These are phyloP conservation scores for Coelopa frigida DNA, from an alignment of 1,140 invertebrate species.

Conservation along the genomic window DNA sequence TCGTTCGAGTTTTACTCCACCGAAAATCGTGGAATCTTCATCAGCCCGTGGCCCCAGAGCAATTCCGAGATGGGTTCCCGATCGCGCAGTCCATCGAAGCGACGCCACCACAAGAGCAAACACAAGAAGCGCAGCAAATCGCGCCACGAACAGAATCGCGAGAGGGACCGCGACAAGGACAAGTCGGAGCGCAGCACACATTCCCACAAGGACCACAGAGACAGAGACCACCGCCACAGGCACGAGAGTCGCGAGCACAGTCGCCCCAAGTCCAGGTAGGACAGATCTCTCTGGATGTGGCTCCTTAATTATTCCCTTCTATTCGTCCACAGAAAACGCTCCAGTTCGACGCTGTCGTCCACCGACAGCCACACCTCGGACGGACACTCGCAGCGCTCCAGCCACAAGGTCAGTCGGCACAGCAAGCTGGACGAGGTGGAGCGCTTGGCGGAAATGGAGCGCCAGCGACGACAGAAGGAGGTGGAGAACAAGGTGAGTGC, in stretches of 20 bases:
- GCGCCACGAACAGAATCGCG: slow-evolving; percentile 48
- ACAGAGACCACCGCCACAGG: slow-evolving; percentile 4
- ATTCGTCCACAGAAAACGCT: slow-evolving; percentile 60
- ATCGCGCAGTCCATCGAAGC: slow-evolving; percentile 74
- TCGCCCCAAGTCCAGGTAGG: slow-evolving; percentile 46
- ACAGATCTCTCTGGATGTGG: slow-evolving; percentile 50
- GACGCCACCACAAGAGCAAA: slow-evolving; percentile 80
- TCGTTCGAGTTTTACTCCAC: too few relatives aligned
- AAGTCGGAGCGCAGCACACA: background rate
- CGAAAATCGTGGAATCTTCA: too few relatives aligned
- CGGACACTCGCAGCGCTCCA: slow-evolving; percentile 49
- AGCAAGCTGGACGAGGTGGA: slow-evolving; percentile 73
- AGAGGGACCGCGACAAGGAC: slow-evolving; percentile 32
- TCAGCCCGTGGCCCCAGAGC: too few relatives aligned
- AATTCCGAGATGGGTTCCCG: too few relatives aligned
- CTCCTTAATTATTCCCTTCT: slow-evolving; percentile 51
- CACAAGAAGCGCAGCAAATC: slow-evolving; percentile 78
- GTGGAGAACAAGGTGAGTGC: slow-evolving; percentile 61
- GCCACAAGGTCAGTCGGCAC: slow-evolving; percentile 47
- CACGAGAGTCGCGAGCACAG: slow-evolving; percentile 6
- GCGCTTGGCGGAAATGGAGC: slow-evolving; percentile 84
- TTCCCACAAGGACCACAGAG: slow-evolving; percentile 14
- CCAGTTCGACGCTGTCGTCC: slow-evolving; percentile 49
- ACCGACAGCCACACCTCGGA: slow-evolving; percentile 65
- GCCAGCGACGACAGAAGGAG: slow-evolving; percentile 79